These are phyloP conservation scores for Dipus sagitta DNA, from an alignment of 2,797 vertebrate species.

Conservation along the genomic window DNA sequence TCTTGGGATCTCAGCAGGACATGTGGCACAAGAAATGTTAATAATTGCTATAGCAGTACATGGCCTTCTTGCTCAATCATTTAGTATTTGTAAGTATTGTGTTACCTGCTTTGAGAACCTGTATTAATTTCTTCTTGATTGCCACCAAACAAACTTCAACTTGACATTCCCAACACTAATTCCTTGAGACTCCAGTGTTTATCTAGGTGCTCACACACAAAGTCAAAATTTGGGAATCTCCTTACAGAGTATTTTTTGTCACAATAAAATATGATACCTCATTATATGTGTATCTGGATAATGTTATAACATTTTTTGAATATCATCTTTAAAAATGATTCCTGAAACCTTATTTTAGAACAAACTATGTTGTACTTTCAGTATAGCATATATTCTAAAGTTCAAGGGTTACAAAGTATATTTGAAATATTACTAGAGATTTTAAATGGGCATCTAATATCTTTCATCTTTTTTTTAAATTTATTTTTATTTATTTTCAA, in stretches of 20 bases:
- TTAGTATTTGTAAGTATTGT: not conserved
- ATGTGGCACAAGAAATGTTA: not conserved
- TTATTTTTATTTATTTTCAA: too few species aligned
- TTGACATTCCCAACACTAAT: not conserved
- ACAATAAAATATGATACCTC: not conserved
- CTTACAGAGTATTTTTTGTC: not conserved
- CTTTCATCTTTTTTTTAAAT: not conserved
- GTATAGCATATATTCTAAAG: not conserved
- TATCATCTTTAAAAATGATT: not conserved
- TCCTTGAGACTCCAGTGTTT: not conserved
- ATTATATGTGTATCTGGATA: not conserved
- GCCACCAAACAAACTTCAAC: not conserved
- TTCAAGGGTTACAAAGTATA: conserved; percentile 1
- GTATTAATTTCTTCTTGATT: not conserved
- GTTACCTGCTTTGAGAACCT: not conserved
- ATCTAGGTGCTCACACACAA: not conserved
- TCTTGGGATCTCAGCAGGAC: not conserved
- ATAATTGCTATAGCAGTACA: not conserved
- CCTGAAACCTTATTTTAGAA: not conserved
- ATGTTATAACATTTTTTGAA: not conserved
- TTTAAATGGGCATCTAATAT: not conserved
- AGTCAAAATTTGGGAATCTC: not conserved
- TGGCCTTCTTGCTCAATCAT: not conserved
- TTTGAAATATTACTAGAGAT: not conserved
- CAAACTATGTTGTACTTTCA: not conserved